Base-by-base conservation (phyloP, 2,113 vertebrate species). In the Saguinus midas region DNA sequence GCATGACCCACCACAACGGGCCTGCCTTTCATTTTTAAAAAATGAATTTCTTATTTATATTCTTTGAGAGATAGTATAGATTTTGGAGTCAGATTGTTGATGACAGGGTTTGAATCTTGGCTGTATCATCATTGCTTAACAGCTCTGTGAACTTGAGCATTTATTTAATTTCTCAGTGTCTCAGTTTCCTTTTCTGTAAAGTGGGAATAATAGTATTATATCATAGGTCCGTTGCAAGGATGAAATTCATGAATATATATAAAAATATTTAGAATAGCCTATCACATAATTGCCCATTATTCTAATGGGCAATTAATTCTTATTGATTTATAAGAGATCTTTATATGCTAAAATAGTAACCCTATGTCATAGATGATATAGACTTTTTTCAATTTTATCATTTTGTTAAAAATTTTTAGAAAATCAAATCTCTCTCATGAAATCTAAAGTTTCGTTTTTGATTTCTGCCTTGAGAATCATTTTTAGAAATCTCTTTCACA, bases 171-270 rank as follows among this genome's bases (percentile, higher is more conserved):
- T 76, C 48, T 96, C 43, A 27, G 37, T 83, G 55, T 55, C 40
- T 97, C 32, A 55, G 76, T 90, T 94, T 87, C 52, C 37, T 83
- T 93, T 83, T 83, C 43, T 90, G 3, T 83, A 85, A 84, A 84
- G 25, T 84, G 16, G 57, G 37, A 58, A 90, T 48, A 90, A 61
- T 78, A n/a, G 45, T 84, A 64, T 84, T 79, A 75, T 84, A 35
- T 85, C 50, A 50, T 81, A 50, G 35, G 17, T 14, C 73, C 96
- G 12, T 85, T 94, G 55, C 14, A 87, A 91, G 37, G 18, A 66
- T 97, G 55, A 90, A 93, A 88, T 87, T 52, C 83, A 73, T 92
- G 21, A 83, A 48, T 14, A 29, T 17, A 61, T 86, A 79, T 43
- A 64, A 72, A 97, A 89, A 75, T 73, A 83, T 70, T 90, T 96